phyloP scores from a whole-genome alignment of 2,113 vertebrate species.

The Ancistrus triradiatus region DNA sequence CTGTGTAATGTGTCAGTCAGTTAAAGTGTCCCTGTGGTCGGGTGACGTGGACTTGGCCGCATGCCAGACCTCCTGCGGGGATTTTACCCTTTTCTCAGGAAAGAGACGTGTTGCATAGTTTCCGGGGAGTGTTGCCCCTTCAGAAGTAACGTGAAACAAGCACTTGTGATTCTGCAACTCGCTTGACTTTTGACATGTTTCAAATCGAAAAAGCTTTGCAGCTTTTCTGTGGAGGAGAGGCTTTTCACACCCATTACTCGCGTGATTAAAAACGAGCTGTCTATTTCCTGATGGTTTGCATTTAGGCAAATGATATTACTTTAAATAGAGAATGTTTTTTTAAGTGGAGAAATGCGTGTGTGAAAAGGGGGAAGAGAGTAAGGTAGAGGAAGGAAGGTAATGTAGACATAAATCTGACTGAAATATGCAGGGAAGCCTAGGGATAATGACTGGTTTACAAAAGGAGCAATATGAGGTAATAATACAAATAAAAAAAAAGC shows the following conservation, averaged over 20 bases:
- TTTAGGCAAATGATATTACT: background rate
- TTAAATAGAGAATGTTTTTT: background rate
- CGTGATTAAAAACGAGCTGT: slow-evolving; percentile 6
- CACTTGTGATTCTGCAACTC: slow-evolving; percentile 6
- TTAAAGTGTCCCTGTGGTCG: slow-evolving; percentile 19
- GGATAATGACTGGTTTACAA: background rate
- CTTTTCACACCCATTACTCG: background rate
- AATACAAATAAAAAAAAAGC: background rate
- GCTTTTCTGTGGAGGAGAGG: background rate
- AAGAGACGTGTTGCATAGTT: slow-evolving; percentile 33
- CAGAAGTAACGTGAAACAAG: slow-evolving; percentile 9
- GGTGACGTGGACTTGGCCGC: slow-evolving; percentile 16
- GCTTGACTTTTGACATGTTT: background rate
- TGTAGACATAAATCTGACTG: background rate
- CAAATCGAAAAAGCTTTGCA: background rate
- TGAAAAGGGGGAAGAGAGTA: background rate
- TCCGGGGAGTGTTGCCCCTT: slow-evolving; percentile 31
- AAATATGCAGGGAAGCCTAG: background rate
- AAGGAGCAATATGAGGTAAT: background rate
- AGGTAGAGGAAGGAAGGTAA: background rate
- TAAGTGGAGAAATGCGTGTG: background rate
- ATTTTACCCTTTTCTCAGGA: slow-evolving; percentile 48
- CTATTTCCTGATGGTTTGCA: background rate
- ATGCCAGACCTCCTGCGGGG: slow-evolving; percentile 45
- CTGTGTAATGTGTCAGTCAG: slow-evolving; percentile 9